phyloP scores from a whole-genome alignment of 2,888 invertebrate genomes.

The Hermaeophaga mercurialis region DNA sequence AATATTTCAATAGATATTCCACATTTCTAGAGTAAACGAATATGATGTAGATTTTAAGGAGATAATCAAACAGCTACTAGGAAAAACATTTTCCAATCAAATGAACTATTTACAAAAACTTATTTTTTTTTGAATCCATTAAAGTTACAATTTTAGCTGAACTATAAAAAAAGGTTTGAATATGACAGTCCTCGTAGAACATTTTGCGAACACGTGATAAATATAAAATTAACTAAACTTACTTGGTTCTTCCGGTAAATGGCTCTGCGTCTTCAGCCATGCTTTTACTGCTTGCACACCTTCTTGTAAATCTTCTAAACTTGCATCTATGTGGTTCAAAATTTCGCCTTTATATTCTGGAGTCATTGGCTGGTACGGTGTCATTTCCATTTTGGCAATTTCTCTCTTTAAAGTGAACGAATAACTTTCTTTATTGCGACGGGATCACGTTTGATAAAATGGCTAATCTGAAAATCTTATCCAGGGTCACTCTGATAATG shows the following conservation, averaged over 20 bases:
- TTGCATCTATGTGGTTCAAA: slow-evolving; percentile 10
- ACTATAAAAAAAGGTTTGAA: no score
- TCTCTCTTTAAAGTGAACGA: background rate
- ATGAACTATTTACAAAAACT: background rate
- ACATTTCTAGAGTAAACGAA: no score
- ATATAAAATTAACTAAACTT: slow-evolving; percentile 12
- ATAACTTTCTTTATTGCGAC: no score
- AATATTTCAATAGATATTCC: no score
- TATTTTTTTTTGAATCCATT: background rate
- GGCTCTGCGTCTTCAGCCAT: slow-evolving; percentile 30
- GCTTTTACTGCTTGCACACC: slow-evolving; percentile 16
- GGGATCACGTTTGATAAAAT: background rate
- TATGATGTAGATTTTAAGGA: no score
- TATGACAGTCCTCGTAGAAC: background rate
- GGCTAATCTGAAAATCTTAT: background rate
- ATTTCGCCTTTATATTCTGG: background rate
- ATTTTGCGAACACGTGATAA: background rate
- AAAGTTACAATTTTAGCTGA: no score
- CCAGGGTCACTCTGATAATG: no score
- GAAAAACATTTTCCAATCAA: background rate
- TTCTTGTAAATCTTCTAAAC: slow-evolving; percentile 20
- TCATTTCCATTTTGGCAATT: background rate
- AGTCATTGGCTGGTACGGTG: background rate
- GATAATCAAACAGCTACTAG: no score
- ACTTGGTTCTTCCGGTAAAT: slow-evolving; percentile 34